phyloP scores from a whole-genome alignment of 1,140 invertebrate genomes.

The fruit fly (Drosophila melanogaster) region DNA sequence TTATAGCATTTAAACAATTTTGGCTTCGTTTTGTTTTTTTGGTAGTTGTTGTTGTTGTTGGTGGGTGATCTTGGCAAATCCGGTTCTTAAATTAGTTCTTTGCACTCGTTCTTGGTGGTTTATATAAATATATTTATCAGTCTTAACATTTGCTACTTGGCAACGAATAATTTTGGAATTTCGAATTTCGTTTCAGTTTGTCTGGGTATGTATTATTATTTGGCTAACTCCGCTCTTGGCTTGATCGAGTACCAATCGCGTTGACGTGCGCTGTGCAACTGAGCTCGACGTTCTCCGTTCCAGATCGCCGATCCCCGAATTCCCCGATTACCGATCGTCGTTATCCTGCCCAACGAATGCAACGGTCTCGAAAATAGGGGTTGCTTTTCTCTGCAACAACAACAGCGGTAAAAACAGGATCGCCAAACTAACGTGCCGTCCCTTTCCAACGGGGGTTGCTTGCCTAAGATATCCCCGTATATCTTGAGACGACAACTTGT shows the following conservation, averaged over 20 bases:
- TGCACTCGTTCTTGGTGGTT: constrained; percentile 50
- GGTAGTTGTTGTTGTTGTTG: constrained; percentile 30
- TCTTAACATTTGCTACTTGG: constrained; percentile 27
- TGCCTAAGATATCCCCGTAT: constrained; percentile 18
- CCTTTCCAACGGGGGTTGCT: constrained; percentile 36
- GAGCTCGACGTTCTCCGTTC: constrained; percentile 65
- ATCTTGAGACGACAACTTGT: constrained; percentile 54
- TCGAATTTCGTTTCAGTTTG: constrained; percentile 13
- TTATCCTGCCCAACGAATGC: constrained; percentile 66
- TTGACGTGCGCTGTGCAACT: constrained; percentile 76
- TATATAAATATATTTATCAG: constrained; percentile 26
- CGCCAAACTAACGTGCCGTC: constrained; percentile 11
- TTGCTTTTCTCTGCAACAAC: constrained; percentile 50
- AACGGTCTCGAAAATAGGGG: constrained; percentile 55
- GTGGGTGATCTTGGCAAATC: constrained; percentile 51
- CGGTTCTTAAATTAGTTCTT: constrained; percentile 76
- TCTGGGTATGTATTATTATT: constrained; percentile 4
- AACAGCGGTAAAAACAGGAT: constrained; percentile 49
- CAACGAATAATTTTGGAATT: constrained; percentile 30
- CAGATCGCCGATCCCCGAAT: constrained; percentile 71
- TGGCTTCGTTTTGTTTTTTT: constrained; percentile 23
- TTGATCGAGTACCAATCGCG: constrained; percentile 53
- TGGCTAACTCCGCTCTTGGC: constrained; percentile 27
- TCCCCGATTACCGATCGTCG: constrained; percentile 41
- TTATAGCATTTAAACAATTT: constrained; percentile 59